These are phyloP conservation scores for Octodon degus DNA, from an alignment of 2,113 vertebrate species.

Conservation along the genomic window DNA sequence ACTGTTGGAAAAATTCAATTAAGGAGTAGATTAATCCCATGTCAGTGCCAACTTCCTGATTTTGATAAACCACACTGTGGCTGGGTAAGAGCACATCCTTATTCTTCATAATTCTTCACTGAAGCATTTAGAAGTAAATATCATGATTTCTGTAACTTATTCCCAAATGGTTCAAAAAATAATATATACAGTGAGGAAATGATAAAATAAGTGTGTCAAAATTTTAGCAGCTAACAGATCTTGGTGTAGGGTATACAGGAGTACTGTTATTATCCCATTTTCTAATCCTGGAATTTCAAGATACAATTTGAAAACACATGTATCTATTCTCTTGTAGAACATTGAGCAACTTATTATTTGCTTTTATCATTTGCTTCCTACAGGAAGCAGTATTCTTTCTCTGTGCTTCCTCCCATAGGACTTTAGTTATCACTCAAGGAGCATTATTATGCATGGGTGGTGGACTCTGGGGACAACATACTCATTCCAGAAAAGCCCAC, in stretches of 20 bases:
- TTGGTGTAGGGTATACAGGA: accelerated
- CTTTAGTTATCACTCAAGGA: not conserved
- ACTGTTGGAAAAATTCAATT: not conserved
- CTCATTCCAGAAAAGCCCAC: not conserved
- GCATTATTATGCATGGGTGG: not conserved
- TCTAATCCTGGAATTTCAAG: not conserved
- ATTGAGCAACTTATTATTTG: not conserved
- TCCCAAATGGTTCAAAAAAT: not conserved
- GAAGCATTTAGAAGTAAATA: not conserved
- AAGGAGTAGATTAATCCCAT: not conserved
- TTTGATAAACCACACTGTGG: not conserved
- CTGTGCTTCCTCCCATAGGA: not conserved
- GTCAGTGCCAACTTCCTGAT: not conserved
- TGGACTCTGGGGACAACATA: not conserved
- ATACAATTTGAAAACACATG: not conserved
- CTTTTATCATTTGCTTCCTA: not conserved
- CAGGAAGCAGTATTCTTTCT: not conserved
- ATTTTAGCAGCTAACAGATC: not conserved
- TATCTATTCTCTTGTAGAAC: not conserved
- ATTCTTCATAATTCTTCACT: not conserved
- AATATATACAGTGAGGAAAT: not conserved
- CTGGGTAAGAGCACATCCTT: not conserved
- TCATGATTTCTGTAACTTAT: not conserved
- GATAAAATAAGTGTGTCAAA: not conserved
- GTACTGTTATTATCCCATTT: not conserved